Conservation (phyloP, 2,888 invertebrate species). For the Amphipyra tragopoginis region DNA sequence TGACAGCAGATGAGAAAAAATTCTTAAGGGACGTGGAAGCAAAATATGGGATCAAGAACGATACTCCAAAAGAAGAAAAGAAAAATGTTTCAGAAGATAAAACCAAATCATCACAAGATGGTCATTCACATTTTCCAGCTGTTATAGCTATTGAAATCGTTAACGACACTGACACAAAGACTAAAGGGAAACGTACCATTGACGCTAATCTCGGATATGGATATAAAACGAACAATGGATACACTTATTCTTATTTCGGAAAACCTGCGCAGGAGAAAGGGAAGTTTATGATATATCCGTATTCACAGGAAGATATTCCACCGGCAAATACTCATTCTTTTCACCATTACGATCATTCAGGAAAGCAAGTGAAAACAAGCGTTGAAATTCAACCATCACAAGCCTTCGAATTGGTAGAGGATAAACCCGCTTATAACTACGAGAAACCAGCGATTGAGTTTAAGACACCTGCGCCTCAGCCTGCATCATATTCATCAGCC, state of each 20-base stretch:
- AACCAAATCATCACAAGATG: constrained; percentile 39
- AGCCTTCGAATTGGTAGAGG: constrained; percentile 86
- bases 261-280: constrained; percentile 83
- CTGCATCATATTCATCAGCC: constrained; percentile 28
- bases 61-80: constrained; percentile 62
- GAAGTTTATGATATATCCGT: constrained; percentile 92
- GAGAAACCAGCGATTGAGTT: constrained; percentile 75
- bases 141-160: constrained; percentile 91
- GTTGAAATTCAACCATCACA: constrained; percentile 91
- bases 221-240: constrained; percentile 88
- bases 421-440: constrained; percentile 75
- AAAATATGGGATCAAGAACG: constrained; percentile 83
- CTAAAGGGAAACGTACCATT: constrained; percentile 92
- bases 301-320: constrained; percentile 92
- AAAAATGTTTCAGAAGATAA: constrained; percentile 61
- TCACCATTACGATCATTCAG: constrained; percentile 58
- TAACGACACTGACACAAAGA: constrained; percentile 87
- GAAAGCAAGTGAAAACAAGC: constrained; percentile 70
- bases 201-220: constrained; percentile 93
- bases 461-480: constrained; percentile 59
- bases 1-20: constrained; percentile 83
- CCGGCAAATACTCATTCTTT: constrained; percentile 57
- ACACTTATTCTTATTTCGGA: constrained; percentile 87
- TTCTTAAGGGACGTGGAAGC: constrained; percentile 86
- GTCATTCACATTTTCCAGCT: constrained; percentile 81